A percentile compares a stretch with the other conserved stretches of the same genome.
phyloP scores from a whole-genome alignment of 2,797 vertebrate species.

The Alexandromys oeconomus region DNA sequence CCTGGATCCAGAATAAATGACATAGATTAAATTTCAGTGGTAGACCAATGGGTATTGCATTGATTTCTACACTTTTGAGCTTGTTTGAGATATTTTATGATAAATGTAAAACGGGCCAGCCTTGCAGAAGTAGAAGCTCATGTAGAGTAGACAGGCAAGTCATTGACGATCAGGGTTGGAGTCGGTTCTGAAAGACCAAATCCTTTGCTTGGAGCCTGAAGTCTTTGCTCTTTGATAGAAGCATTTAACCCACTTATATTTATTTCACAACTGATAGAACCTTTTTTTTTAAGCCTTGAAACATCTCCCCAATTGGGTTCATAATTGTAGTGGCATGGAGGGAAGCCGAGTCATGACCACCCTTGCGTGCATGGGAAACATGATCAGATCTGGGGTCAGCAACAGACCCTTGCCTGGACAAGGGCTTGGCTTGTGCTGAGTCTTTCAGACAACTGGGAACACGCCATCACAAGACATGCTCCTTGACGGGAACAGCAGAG shows the following conservation, averaged over 20 bases:
- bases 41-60: neutral
- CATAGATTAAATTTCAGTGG: neutral
- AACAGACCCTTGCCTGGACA: too few relatives aligned
- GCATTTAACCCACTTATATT: conserved; percentile 5
- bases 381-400: neutral
- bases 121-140: neutral
- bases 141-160: neutral
- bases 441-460: neutral
- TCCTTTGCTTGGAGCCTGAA: neutral
- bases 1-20: neutral
- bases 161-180: neutral
- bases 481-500: neutral
- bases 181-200: neutral
- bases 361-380: accelerated
- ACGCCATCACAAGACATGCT: neutral
- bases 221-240: neutral
- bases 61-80: neutral
- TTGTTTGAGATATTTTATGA: neutral
- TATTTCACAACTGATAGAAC: neutral
- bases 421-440: too few relatives aligned
- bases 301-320: neutral
- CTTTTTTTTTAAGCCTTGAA: neutral
- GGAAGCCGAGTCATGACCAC: neutral
- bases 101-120: neutral
- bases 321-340: neutral